Conservation (phyloP, 2,113 vertebrate species). For the Trinectes maculatus region DNA sequence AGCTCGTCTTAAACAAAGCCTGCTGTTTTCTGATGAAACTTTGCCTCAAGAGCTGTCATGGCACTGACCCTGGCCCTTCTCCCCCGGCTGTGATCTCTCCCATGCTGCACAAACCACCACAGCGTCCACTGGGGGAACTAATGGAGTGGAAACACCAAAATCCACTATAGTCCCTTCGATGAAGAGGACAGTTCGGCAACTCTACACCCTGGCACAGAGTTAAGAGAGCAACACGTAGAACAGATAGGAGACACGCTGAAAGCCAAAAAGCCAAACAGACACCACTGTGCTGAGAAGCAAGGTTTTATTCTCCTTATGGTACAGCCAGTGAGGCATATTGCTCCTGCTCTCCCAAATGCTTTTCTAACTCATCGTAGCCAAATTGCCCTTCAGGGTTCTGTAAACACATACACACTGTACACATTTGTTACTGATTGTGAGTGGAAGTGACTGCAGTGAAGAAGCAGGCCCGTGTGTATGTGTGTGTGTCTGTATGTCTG, state of each 20-base stretch:
- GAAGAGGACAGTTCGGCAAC: too few species aligned
- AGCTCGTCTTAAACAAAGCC: neutral
- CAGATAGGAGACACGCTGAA: neutral
- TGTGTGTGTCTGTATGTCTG: neutral
- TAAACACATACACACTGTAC: constrained; percentile 53
- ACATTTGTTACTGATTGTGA: constrained; percentile 40
- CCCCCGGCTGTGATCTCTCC: too few species aligned
- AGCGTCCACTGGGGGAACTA: too few species aligned
- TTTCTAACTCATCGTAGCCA: constrained; percentile 57
- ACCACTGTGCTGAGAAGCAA: neutral
- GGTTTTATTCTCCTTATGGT: neutral
- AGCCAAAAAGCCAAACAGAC: neutral
- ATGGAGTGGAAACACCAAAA: too few species aligned
- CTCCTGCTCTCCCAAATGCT: constrained; percentile 50
- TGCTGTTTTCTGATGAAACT: neutral
- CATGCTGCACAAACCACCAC: too few species aligned
- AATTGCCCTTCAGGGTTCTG: constrained; percentile 58
- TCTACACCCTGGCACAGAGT: too few species aligned
- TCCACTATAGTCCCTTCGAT: too few species aligned
- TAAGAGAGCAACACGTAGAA: too few species aligned
- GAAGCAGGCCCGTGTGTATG: neutral
- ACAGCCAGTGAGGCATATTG: constrained; percentile 7
- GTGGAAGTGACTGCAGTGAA: constrained; percentile 34
- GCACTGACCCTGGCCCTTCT: neutral
- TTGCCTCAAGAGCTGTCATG: neutral